Conservation (phyloP, 2,113 vertebrate species). For the Corythornis cristatus region DNA sequence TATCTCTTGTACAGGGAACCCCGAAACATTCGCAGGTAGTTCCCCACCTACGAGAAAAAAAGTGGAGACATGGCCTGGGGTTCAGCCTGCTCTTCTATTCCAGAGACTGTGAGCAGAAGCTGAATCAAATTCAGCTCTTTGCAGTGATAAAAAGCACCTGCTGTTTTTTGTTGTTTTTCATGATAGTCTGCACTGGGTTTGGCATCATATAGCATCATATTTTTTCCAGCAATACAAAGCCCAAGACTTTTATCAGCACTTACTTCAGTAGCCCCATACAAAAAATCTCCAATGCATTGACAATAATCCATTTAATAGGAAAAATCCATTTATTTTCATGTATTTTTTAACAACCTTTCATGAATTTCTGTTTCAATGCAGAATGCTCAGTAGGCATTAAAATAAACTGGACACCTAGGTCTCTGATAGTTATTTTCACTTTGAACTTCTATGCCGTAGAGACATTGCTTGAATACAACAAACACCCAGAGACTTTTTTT, state of each 20-base stretch:
- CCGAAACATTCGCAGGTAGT: conserved; percentile 98
- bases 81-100: background rate
- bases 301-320: background rate
- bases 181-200: background rate
- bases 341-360: background rate
- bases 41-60: conserved; percentile 87
- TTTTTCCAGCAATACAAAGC: background rate
- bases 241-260: background rate
- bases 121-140: background rate
- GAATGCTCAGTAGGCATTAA: background rate
- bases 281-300: background rate
- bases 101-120: background rate
- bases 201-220: accelerated
- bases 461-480: background rate
- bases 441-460: background rate
- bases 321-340: background rate
- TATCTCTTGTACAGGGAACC: conserved; percentile 98
- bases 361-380: background rate
- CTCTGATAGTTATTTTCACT: background rate
- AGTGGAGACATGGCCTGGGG: background rate
- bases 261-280: background rate
- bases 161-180: background rate
- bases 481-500: background rate
- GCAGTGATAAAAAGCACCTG: background rate
- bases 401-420: background rate